A percentile compares a stretch with the other conserved stretches of the same genome.
Evolutionary conservation across 2,797 vertebrate species (phyloP).

Genomic region (Silurus lanzhouensis): DNA sequence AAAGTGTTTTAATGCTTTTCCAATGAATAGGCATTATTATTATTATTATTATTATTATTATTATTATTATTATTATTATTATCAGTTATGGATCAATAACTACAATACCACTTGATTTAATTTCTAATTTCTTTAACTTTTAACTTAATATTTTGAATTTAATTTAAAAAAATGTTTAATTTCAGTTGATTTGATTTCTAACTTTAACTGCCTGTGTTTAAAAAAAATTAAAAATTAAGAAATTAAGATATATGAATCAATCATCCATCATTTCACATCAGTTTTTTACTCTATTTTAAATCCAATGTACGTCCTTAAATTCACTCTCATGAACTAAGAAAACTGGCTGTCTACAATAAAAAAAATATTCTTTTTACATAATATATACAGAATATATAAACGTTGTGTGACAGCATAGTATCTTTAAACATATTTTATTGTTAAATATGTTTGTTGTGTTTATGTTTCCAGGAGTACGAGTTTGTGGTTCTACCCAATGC

Average conservation of each 20-base stretch:
- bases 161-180: too few relatives aligned
- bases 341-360: neutral
- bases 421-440: neutral
- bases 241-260: neutral
- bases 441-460: neutral
- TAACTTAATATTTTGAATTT: too few relatives aligned
- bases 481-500: slow-evolving; percentile 96
- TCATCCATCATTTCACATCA: neutral
- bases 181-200: too few relatives aligned
- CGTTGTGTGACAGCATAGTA: neutral
- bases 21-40: neutral
- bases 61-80: slow-evolving; percentile 4
- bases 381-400: neutral
- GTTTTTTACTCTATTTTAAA: neutral
- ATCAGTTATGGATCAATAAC: neutral
- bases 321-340: neutral
- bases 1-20: neutral
- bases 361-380: neutral
- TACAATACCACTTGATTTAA: neutral
- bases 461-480: slow-evolving; percentile 86
- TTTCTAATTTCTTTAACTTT: neutral
- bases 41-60: neutral
- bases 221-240: neutral
- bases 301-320: neutral
- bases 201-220: neutral